Percentiles rank a stretch among this genome's conserved stretches.
These are phyloP conservation scores for Phoeniculus purpureus DNA, from an alignment of 2,797 vertebrate genomes.

Conservation along the genomic window DNA sequence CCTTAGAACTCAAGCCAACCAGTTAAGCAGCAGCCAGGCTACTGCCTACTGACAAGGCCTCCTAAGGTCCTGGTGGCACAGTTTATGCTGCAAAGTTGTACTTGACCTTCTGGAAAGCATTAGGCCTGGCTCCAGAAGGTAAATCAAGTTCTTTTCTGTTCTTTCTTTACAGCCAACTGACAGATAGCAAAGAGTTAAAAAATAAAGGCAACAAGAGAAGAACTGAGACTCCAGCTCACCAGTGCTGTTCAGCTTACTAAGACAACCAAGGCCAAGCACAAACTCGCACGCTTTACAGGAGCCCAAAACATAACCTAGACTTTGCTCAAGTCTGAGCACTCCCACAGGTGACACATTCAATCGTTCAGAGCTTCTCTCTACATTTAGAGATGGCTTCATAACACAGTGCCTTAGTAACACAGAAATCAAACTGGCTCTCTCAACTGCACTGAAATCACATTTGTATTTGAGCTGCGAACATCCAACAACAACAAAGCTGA, in stretches of 20 bases:
- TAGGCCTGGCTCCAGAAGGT: not conserved
- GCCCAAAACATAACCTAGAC: not conserved
- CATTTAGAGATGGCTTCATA: not conserved
- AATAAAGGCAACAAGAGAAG: accelerated
- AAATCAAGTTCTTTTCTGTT: not conserved
- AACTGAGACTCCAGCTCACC: not conserved
- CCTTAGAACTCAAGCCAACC: not conserved
- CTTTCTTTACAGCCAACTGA: not conserved
- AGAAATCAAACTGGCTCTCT: not conserved
- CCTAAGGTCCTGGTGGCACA: not conserved
- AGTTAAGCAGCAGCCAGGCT: not conserved
- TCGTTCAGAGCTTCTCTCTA: not conserved
- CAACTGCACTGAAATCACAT: not conserved
- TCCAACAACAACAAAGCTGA: too few relatives aligned
- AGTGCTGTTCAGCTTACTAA: not conserved
- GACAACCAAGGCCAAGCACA: not conserved
- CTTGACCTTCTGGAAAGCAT: not conserved
- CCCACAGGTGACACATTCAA: not conserved
- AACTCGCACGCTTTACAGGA: not conserved
- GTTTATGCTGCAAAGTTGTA: not conserved
- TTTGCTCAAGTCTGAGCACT: not conserved
- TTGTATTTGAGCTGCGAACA: not conserved
- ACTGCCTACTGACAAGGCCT: not conserved
- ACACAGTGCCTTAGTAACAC: slow-evolving; percentile 5
- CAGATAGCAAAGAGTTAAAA: not conserved